phyloP scores from a whole-genome alignment of 2,797 vertebrate species.

The Delichon dasypus region DNA sequence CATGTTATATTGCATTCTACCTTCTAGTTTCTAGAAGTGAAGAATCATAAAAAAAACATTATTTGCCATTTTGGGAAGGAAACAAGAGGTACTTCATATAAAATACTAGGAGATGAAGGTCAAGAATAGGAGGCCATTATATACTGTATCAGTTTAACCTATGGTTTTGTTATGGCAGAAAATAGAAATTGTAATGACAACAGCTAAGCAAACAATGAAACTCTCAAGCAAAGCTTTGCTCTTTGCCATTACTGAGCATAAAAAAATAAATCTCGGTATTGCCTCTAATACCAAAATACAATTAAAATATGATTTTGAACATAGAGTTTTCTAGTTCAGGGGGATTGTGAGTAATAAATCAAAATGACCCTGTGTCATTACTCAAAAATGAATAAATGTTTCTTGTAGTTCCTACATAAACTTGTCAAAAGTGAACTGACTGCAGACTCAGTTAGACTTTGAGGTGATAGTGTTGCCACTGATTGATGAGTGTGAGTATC shows the following conservation, averaged over 20 bases:
- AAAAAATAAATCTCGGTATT: not conserved
- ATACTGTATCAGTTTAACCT: not conserved
- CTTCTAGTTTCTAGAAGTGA: not conserved
- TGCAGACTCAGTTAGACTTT: not conserved
- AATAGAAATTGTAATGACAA: not conserved
- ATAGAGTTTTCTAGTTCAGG: not conserved
- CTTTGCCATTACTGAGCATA: not conserved
- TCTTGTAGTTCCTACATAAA: not conserved
- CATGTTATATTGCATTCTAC: not conserved
- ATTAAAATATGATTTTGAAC: not conserved
- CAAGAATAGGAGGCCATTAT: not conserved
- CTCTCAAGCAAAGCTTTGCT: not conserved
- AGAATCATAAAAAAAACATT: not conserved
- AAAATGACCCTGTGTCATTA: not conserved
- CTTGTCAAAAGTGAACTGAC: not conserved
- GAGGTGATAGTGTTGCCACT: not conserved
- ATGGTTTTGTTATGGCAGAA: not conserved
- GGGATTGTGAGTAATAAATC: not conserved
- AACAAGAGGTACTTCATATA: not conserved
- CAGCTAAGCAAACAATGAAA: not conserved
- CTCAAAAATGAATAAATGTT: not conserved
- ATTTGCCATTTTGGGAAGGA: not conserved
- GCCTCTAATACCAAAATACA: not conserved
- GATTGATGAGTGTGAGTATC: not conserved
- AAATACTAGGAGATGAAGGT: not conserved